Evolutionary conservation across 2,888 invertebrate species (phyloP), one percentile per base, ranked within the genome.

Genomic region (Sisyra terminalis): DNA sequence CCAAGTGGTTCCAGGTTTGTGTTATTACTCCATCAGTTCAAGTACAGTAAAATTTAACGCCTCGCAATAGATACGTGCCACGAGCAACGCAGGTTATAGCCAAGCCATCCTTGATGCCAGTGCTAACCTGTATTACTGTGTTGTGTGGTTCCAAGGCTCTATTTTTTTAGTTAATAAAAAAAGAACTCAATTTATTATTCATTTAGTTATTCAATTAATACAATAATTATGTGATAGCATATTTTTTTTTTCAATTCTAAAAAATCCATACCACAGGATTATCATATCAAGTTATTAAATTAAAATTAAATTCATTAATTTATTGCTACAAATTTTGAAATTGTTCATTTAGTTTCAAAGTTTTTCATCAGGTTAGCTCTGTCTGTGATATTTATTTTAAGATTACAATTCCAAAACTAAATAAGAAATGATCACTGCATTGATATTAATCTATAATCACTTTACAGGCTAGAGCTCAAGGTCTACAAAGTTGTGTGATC

Each of bases 1-100:
- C 96, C 76, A 98, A 98, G 79, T 98, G 97, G 96, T 98, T 97
- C 85, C 96, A 97, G 90, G 93, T 93, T 75, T 78, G 67, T 70
- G 69, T 67, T 57, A 58, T 64, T 64, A 57, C 58, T 57, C 30
- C n/a, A 39, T 24, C 24, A 39, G 29, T 13, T 24, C 24, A 24
- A 24, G 24, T 24, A 24, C 24, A 14, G 38, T 18, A 38, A 15
- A 38, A 16, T 38, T 38, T n/a, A 41, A 29, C 24, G 34, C 8
- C 24, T 32, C 14, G 24, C 34, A 30, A 24, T 24, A 24, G 29
- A 41, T 30, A 41, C 41, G 41, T 41, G 41, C 41, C 41, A 41
- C 41, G 41, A 41, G 41, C 41, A 35, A 41, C 30, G 39, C 30
- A 39, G 30, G 29, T 29, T 30, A 29, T 39, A 30, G 41, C 18